phyloP scores from a whole-genome alignment of 2,113 vertebrate species.

The Semnornis frantzii region DNA sequence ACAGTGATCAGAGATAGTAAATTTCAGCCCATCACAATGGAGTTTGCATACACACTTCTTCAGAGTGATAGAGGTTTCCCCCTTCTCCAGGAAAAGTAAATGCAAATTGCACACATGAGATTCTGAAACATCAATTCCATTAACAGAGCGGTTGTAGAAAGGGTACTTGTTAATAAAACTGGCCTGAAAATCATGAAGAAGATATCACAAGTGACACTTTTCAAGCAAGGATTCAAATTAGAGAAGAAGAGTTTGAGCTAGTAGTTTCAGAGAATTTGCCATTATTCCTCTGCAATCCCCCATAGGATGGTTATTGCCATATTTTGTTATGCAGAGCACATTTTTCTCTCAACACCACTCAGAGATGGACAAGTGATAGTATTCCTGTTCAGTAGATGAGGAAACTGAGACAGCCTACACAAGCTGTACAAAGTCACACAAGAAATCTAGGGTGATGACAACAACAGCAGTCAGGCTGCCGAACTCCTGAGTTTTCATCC shows the following conservation, averaged over 20 bases:
- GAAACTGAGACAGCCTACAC: background rate
- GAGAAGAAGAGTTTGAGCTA: background rate
- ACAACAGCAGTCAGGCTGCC: background rate
- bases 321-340: background rate
- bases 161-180: background rate
- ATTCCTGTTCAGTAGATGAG: background rate
- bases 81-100: background rate
- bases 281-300: background rate
- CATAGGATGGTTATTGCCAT: background rate
- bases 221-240: background rate
- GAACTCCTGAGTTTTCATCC: background rate
- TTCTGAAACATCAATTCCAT: background rate
- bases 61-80: background rate
- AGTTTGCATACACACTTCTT: constrained; percentile 5
- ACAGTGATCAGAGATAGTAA: background rate
- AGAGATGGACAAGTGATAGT: background rate
- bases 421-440: background rate
- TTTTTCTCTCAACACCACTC: background rate
- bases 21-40: constrained; percentile 2
- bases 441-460: background rate
- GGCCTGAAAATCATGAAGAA: background rate
- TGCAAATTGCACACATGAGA: background rate
- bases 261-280: background rate
- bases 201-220: background rate
- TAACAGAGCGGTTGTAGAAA: rapidly evolving